Evolutionary conservation across 2,888 invertebrate species (phyloP), one percentile per base, ranked within the genome.

Genomic region (Tachina grossa): DNA sequence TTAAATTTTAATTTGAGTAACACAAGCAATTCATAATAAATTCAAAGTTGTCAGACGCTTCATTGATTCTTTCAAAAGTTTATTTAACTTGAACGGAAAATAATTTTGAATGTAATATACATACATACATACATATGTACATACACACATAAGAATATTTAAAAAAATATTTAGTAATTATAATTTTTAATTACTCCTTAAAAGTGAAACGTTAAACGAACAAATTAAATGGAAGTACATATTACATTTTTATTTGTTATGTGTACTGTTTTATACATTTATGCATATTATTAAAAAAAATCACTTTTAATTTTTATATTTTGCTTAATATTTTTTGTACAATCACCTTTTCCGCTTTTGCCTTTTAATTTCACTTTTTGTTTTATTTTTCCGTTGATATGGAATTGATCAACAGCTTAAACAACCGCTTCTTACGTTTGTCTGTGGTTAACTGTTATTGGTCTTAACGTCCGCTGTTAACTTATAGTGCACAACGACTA

Each of bases 361-460:
- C 41, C 47, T 53, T 31, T 57, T 49, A 57, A 65, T 57, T 55
- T 63, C 51, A 63, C 22, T 22, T 65, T 82, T 57, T 57, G 16
- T 41, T 19, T 63, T 59, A 11, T 47, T 63, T 63, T 22, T 6
- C n/a, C 53, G 9, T 16, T 49, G 49, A 19, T 57, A n/a, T 49
- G 57, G 16, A 1, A 13, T 31, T 63, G 53, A 45, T 49, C 49
- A 55, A 63, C 61, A 76, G 53, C 19, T 53, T 39, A 14, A 49
- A 59, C 51, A 83, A 83, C 77, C 72, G 63, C 77, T 59, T 63
- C 69, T 57, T 69, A 78, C 74, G 72, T 51, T 43, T 79, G 85
- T 19, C 55, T 39, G 69, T 76, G 57, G 66, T 72, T 68, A 83
- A 85, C 85, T 85, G 85, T 85, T 78, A 71, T 72, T 45, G 16